A percentile compares a stretch with the other conserved stretches of the same genome.
Evolutionary conservation across 2,888 invertebrate genomes (phyloP).

Genomic region (Idaea biselata): DNA sequence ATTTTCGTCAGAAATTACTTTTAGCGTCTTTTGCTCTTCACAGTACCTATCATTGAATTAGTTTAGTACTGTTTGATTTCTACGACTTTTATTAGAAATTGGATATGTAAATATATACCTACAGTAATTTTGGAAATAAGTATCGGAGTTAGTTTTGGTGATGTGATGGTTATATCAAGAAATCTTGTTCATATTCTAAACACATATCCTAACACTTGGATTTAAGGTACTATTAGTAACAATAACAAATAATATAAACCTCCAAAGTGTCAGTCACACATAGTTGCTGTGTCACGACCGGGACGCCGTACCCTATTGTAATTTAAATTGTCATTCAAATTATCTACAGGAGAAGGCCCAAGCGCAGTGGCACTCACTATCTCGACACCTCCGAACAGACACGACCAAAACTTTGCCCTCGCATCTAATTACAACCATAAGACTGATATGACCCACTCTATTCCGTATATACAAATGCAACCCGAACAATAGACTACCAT

Average conservation of each 20-base stretch:
- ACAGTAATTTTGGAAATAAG: too few species aligned
- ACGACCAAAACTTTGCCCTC: slow-evolving; percentile 33
- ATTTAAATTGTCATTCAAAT: slow-evolving; percentile 76
- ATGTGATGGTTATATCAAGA: not conserved
- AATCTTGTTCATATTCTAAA: not conserved
- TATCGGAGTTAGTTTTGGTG: too few species aligned
- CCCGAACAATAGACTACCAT: not conserved
- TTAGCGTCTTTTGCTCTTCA: too few species aligned
- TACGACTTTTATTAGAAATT: too few species aligned
- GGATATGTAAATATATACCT: too few species aligned
- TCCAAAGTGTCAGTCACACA: slow-evolving; percentile 42
- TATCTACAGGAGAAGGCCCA: slow-evolving; percentile 50
- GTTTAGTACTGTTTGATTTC: too few species aligned
- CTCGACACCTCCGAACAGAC: slow-evolving; percentile 67
- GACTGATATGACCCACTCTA: slow-evolving; percentile 19
- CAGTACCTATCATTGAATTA: too few species aligned
- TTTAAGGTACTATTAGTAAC: slow-evolving; percentile 42
- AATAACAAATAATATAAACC: slow-evolving; percentile 48
- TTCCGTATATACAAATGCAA: slow-evolving; percentile 5
- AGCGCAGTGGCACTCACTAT: slow-evolving; percentile 69
- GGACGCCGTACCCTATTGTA: slow-evolving; percentile 69
- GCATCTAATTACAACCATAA: slow-evolving; percentile 36
- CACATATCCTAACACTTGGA: slow-evolving; percentile 26
- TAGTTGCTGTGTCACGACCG: slow-evolving; percentile 63
- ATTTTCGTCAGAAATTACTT: too few species aligned